These are phyloP conservation scores for Rhinogobius similis DNA, from an alignment of 2,113 vertebrate genomes.

Conservation along the genomic window DNA sequence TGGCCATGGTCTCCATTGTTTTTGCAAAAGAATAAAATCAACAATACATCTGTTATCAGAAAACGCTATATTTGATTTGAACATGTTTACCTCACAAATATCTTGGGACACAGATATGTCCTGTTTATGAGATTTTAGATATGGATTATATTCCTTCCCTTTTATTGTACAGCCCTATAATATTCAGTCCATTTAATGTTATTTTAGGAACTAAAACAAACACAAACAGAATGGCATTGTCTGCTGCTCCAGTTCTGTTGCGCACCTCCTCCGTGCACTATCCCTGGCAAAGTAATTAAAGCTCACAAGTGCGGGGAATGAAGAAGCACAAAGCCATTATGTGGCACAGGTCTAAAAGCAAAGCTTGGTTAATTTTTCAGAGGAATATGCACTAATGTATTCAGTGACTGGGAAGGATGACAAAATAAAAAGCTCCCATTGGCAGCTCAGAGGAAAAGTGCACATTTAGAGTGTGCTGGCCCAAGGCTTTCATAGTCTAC, in stretches of 20 bases:
- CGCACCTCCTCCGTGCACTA: slow-evolving; percentile 31
- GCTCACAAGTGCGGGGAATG: slow-evolving; percentile 24
- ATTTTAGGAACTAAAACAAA: slow-evolving; percentile 1
- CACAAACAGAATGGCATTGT: slow-evolving; percentile 1
- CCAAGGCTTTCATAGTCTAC: slow-evolving; percentile 50
- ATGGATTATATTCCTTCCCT: no score
- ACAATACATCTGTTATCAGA: no score
- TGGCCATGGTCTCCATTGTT: no score
- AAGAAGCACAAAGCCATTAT: slow-evolving; percentile 67
- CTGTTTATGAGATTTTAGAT: no score
- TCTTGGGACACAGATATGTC: no score
- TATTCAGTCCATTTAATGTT: neutral
- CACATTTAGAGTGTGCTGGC: slow-evolving; percentile 36
- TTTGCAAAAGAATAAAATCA: no score
- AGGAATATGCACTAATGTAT: slow-evolving; percentile 64
- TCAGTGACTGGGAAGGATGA: slow-evolving; percentile 56
- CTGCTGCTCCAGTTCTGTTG: slow-evolving; percentile 34
- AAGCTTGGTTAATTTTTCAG: slow-evolving; percentile 70
- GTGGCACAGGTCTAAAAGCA: slow-evolving; percentile 59
- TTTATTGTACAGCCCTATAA: neutral
- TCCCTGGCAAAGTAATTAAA: slow-evolving; percentile 68
- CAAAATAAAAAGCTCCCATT: slow-evolving; percentile 61
- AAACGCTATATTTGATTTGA: no score
- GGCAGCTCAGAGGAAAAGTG: slow-evolving; percentile 47
- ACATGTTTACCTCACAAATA: no score